These are phyloP conservation scores for Rhodeus uyekii DNA, from an alignment of 2,797 vertebrate species.

Conservation along the genomic window DNA sequence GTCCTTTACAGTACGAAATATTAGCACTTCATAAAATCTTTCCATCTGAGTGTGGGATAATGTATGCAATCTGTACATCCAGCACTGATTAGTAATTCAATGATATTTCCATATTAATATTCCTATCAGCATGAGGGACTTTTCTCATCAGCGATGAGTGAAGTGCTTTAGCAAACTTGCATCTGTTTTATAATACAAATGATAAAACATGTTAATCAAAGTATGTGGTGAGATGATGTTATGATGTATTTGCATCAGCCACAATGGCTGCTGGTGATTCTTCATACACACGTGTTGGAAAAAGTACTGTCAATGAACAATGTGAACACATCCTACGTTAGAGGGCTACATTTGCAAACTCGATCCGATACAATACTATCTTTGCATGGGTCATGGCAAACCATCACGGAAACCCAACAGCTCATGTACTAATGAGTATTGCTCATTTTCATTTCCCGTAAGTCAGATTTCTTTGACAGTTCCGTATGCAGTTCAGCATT, in stretches of 20 bases:
- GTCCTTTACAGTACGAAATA: neutral
- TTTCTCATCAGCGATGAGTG: conserved; percentile 15
- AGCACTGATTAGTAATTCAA: neutral
- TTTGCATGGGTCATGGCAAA: conserved; percentile 30
- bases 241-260: conserved; percentile 57
- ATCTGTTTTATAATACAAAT: conserved; percentile 19
- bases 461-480: conserved; percentile 41
- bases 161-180: conserved; percentile 11
- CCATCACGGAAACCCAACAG: conserved; percentile 31
- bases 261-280: conserved; percentile 20
- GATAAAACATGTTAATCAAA: conserved; percentile 52
- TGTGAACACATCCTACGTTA: conserved; percentile 56
- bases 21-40: neutral
- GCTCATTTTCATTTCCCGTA: conserved; percentile 31
- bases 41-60: conserved; percentile 21
- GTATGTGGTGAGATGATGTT: conserved; percentile 45
- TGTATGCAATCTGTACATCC: neutral
- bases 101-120: conserved; percentile 46
- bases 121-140: conserved; percentile 29
- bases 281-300: conserved; percentile 25
- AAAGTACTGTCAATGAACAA: conserved; percentile 53
- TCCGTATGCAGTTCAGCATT: neutral
- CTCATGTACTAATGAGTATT: neutral
- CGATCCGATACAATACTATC: conserved; percentile 50
- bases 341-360: conserved; percentile 33